These are phyloP conservation scores for Phorcus lineatus DNA, from an alignment of 2,888 invertebrate genomes.

Conservation along the genomic window DNA sequence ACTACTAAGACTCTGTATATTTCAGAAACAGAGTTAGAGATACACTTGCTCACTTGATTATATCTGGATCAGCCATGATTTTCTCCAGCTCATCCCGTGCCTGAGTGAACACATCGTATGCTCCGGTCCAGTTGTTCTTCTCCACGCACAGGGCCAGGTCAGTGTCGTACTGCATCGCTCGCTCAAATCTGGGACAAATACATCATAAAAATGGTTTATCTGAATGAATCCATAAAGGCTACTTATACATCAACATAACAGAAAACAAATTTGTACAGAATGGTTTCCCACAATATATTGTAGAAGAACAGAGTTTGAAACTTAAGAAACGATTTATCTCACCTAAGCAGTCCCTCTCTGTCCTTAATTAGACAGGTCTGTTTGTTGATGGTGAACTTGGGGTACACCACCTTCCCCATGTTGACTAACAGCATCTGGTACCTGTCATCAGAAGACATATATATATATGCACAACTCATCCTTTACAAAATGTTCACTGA, in stretches of 20 bases:
- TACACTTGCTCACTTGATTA: slow-evolving; percentile 40
- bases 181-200: slow-evolving; percentile 60
- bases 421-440: slow-evolving; percentile 76
- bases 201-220: too few relatives aligned
- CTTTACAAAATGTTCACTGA: too few relatives aligned
- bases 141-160: slow-evolving; percentile 70
- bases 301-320: too few relatives aligned
- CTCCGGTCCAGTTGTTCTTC: slow-evolving; percentile 67
- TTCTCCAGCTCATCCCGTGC: slow-evolving; percentile 47
- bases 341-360: slow-evolving; percentile 75
- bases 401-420: slow-evolving; percentile 76
- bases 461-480: too few relatives aligned
- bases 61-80: slow-evolving; percentile 39
- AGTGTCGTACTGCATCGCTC: slow-evolving; percentile 69
- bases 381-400: slow-evolving; percentile 73
- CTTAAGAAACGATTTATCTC: slow-evolving; percentile 16
- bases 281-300: too few relatives aligned
- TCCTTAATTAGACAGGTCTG: slow-evolving; percentile 71
- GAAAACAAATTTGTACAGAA: too few relatives aligned
- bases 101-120: slow-evolving; percentile 61
- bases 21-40: too few relatives aligned
- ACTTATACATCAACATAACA: too few relatives aligned
- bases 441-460: slow-evolving; percentile 40
- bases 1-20: too few relatives aligned
- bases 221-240: too few relatives aligned